Conservation (phyloP, 2,113 vertebrate genomes). For the Dicrurus megarhynchus region DNA sequence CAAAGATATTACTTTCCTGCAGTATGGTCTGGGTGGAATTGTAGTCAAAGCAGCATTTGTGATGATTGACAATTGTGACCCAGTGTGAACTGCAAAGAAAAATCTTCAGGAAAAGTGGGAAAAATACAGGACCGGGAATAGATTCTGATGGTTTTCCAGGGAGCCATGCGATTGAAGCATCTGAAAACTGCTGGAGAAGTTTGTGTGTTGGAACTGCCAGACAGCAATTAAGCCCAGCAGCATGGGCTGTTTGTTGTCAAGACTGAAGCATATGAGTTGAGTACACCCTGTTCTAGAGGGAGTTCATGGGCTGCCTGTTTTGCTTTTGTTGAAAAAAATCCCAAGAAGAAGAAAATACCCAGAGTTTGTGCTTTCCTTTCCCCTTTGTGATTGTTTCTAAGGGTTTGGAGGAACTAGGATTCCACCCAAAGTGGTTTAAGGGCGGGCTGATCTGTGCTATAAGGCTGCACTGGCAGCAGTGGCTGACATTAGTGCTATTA, state of each 20-base stretch:
- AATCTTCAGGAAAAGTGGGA: background rate
- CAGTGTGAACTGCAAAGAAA: background rate
- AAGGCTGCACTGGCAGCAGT: background rate
- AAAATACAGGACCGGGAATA: background rate
- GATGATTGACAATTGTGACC: background rate
- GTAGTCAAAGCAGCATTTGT: background rate
- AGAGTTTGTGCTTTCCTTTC: background rate
- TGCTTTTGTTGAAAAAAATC: background rate
- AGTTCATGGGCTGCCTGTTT: slow-evolving; percentile 6
- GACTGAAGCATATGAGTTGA: background rate
- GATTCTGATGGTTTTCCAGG: background rate
- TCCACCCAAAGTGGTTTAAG: background rate
- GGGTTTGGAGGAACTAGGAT: background rate
- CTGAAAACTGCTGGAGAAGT: slow-evolving; percentile 28
- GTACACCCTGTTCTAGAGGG: slow-evolving; percentile 35
- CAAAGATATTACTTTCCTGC: background rate
- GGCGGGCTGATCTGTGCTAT: background rate
- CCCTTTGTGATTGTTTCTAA: background rate
- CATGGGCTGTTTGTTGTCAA: background rate
- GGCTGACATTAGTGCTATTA: rapidly evolving
- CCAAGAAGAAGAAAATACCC: background rate
- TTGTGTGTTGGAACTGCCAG: slow-evolving; percentile 15
- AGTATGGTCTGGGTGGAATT: background rate
- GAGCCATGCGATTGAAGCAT: rapidly evolving
- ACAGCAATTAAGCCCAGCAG: slow-evolving; percentile 19